Evolutionary conservation across 1,140 invertebrate genomes (phyloP).

Genomic region (Bombus sylvicola): DNA sequence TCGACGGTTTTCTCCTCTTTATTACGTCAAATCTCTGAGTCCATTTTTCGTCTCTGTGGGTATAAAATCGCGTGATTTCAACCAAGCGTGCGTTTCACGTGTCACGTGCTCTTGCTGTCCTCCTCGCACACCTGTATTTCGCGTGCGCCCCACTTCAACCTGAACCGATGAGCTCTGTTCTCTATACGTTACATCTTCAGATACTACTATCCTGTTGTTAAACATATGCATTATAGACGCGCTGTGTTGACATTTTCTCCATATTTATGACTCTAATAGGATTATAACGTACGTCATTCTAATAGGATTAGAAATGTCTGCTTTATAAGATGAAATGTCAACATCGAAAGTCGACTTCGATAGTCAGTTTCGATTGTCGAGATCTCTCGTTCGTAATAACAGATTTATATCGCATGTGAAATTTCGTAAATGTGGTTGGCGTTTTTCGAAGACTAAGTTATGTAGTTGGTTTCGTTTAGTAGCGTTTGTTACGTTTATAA

Average conservation of each 20-base stretch:
- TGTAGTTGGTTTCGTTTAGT: no score
- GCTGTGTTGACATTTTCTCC: neutral
- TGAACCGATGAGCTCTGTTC: neutral
- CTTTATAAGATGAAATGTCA: neutral
- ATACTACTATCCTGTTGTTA: neutral
- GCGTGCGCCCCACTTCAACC: slow-evolving; percentile 34
- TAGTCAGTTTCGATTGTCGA: neutral
- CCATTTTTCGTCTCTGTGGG: neutral
- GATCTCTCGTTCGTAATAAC: neutral
- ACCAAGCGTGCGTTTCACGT: slow-evolving; percentile 40
- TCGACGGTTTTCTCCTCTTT: no score
- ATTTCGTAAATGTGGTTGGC: no score
- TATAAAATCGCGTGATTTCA: slow-evolving; percentile 28
- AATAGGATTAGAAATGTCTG: neutral
- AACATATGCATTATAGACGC: neutral
- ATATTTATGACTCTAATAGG: neutral
- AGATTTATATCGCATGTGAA: neutral
- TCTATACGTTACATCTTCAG: neutral
- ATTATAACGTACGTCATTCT: neutral
- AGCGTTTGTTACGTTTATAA: neutral
- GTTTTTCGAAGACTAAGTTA: neutral
- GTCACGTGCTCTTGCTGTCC: slow-evolving; percentile 41
- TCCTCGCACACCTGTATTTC: slow-evolving; percentile 20
- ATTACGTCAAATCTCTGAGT: neutral
- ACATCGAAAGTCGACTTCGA: neutral